Base-by-base conservation (phyloP, 2,113 vertebrate genomes). In the Syrmaticus mikado region DNA sequence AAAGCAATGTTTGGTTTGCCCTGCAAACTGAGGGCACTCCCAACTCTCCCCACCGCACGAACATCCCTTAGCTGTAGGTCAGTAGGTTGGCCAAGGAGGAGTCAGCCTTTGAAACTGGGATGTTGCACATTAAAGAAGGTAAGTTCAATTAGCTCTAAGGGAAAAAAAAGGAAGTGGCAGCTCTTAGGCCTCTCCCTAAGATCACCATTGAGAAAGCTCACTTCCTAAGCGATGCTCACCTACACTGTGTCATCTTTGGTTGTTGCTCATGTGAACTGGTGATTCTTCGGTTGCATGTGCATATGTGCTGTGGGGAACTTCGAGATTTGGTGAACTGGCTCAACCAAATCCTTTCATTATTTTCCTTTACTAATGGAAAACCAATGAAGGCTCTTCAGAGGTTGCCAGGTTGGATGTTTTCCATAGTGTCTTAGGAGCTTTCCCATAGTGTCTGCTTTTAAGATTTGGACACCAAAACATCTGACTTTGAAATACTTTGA, bases 321-420 rank as follows among this genome's bases (percentile, higher is more conserved):
- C 46, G 81, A 75, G 53, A 61, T 84, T 40, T 60, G 2, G 0
- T 68, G 36, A 87, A 60, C n/a, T 1, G 1, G 30, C 17, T 82
- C 60, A 67, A 30, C 20, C 28, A 20, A 89, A 55, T 3, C 3
- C 13, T 50, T 73, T 57, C 4, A 1, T 28, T 58, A 24, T 50
- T 48, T 8, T 43, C 25, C 27, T 77, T 83, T 50, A 22, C 40
- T 5, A 2, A 38, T 82, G 14, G 1, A 82, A 89, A 82, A 22
- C 5, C 27, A 64, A 13, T 0, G 0, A 34, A 78, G 13, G 11
- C 1, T 82, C 10, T 45, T 77, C 67, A 80, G 67, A 85, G 28
- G 32, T 58, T 10, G 6, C 11, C 4, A 15, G 24, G 22, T 12
- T 40, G 41, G n/a, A 66, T 64, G 41, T 17, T 52, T 27, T 25